phyloP scores from a whole-genome alignment of 2,888 invertebrate species.

The Amiota communis region DNA sequence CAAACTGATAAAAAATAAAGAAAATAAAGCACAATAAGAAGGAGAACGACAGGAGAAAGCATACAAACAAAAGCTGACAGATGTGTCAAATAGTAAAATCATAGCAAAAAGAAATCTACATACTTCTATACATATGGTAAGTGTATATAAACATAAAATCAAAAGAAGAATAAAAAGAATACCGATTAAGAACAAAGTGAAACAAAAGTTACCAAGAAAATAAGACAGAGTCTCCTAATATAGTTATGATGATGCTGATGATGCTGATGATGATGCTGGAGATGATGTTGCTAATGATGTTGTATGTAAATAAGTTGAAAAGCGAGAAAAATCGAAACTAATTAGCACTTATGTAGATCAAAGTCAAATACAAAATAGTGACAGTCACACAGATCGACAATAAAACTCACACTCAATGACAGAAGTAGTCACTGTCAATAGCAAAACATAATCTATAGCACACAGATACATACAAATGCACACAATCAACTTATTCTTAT shows the following conservation, averaged over 20 bases:
- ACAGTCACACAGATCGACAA: conserved; percentile 18
- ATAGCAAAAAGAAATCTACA: conserved; percentile 8
- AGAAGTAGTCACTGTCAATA: conserved; percentile 61
- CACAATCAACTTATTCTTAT: conserved; percentile 35
- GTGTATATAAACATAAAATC: not conserved
- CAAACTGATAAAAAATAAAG: not conserved
- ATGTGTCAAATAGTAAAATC: not conserved
- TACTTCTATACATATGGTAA: not conserved
- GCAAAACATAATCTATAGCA: conserved; percentile 52
- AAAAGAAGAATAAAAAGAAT: conserved; percentile 10
- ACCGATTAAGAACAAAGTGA: not conserved
- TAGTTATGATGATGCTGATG: no score
- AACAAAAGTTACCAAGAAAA: not conserved
- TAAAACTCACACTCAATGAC: conserved; percentile 45
- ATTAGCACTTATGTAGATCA: conserved; percentile 58
- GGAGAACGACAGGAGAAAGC: not conserved
- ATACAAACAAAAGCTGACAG: not conserved
- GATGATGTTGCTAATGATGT: no score
- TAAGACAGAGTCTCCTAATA: not conserved
- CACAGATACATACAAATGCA: conserved; percentile 47
- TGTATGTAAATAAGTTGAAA: not conserved
- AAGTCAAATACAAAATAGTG: conserved; percentile 53
- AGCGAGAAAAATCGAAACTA: conserved; percentile 53
- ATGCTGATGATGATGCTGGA: no score
- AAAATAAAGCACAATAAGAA: conserved; percentile 9